phyloP scores from a whole-genome alignment of 2,113 vertebrate species.

The Chloroceryle aenea region DNA sequence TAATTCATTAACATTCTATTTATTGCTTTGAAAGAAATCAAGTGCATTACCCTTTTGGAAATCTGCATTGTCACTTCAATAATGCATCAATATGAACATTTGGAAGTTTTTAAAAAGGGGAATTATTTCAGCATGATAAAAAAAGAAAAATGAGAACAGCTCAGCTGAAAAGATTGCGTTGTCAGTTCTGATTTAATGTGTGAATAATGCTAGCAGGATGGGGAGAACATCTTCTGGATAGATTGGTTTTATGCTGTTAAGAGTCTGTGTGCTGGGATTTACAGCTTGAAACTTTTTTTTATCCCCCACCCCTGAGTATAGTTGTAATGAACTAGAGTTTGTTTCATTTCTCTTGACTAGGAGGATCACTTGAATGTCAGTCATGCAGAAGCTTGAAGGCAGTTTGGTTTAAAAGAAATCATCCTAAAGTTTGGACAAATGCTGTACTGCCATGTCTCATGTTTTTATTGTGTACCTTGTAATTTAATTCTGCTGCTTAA shows the following conservation, averaged over 20 bases:
- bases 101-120: constrained; percentile 38
- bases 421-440: not conserved
- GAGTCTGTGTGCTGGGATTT: constrained; percentile 26
- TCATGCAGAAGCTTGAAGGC: not conserved
- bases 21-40: not conserved
- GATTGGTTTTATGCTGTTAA: constrained; percentile 21
- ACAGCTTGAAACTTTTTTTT: not conserved
- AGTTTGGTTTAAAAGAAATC: not conserved
- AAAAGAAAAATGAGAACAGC: constrained; percentile 46
- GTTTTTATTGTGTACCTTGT: not conserved
- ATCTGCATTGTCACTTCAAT: not conserved
- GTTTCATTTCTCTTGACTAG: not conserved
- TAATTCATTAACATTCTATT: constrained; percentile 18
- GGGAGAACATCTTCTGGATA: constrained; percentile 12
- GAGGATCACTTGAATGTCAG: not conserved
- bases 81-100: not conserved
- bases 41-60: not conserved
- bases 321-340: not conserved
- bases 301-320: not conserved
- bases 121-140: constrained; percentile 59
- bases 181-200: constrained; percentile 67
- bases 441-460: not conserved
- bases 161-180: constrained; percentile 51
- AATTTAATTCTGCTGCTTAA: not conserved
- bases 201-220: constrained; percentile 38